A percentile compares a stretch with the other conserved stretches of the same genome.
phyloP scores from a whole-genome alignment of 2,797 vertebrate genomes.

The Lutjanus argentimaculatus region DNA sequence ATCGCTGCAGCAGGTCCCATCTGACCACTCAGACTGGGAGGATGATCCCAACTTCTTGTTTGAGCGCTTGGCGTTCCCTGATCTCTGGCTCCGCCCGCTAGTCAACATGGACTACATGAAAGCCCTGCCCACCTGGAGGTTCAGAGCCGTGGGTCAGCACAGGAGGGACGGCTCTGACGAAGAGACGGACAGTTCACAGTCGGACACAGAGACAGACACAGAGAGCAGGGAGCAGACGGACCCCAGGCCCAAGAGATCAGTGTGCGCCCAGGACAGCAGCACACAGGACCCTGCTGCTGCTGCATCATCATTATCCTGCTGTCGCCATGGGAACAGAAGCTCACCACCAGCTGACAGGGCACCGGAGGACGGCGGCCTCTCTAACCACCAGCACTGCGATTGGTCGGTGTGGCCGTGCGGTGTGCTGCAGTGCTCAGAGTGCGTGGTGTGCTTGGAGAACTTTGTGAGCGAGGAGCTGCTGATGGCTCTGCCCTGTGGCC shows the following conservation, averaged over 20 bases:
- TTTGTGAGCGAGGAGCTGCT: slow-evolving; percentile 91
- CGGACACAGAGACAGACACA: slow-evolving; percentile 46
- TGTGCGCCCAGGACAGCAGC: slow-evolving; percentile 14
- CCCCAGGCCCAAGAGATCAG: background rate
- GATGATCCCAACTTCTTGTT: slow-evolving; percentile 94
- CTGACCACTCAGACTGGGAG: slow-evolving; percentile 94
- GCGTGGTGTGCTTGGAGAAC: slow-evolving; percentile 97
- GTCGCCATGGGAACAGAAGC: slow-evolving; percentile 16
- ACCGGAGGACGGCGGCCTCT: slow-evolving; percentile 56
- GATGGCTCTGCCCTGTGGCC: slow-evolving; percentile 95
- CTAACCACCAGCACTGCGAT: slow-evolving; percentile 82
- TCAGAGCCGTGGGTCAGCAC: slow-evolving; percentile 71
- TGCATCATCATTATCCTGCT: background rate
- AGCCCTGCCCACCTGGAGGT: slow-evolving; percentile 93
- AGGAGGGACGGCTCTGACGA: slow-evolving; percentile 66
- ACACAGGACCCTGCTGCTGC: background rate
- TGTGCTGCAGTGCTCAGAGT: slow-evolving; percentile 93
- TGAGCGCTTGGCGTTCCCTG: slow-evolving; percentile 94
- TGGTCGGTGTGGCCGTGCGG: slow-evolving; percentile 91
- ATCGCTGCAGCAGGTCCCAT: slow-evolving; percentile 92
- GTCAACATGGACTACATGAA: slow-evolving; percentile 96
- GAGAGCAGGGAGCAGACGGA: slow-evolving; percentile 7
- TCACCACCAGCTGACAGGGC: slow-evolving; percentile 51
- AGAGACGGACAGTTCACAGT: slow-evolving; percentile 33
- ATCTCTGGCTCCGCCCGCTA: slow-evolving; percentile 96